Conservation (phyloP, 2,797 vertebrate species). For the Schizopygopsis malacanthus region DNA sequence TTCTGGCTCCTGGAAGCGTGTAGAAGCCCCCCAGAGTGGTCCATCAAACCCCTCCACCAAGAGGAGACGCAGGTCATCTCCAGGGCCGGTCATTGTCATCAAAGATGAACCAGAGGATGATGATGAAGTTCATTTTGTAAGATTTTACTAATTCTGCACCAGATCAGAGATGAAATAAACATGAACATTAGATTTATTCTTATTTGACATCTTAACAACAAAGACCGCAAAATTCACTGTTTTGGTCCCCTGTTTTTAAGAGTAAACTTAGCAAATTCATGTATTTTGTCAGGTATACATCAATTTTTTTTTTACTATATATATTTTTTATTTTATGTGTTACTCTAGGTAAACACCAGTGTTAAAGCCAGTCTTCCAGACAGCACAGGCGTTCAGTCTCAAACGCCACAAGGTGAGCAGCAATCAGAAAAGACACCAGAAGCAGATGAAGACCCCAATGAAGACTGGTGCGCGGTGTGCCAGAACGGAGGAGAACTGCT, state of each 20-base stretch:
- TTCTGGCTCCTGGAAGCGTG: conserved; percentile 71
- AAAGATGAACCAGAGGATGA: conserved; percentile 85
- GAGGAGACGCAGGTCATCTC: conserved; percentile 74
- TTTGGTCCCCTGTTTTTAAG: too few relatives aligned
- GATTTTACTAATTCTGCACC: conserved; percentile 30
- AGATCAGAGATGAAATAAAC: background rate
- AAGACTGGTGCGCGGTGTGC: conserved; percentile 98
- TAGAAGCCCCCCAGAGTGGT: conserved; percentile 62
- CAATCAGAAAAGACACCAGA: conserved; percentile 67
- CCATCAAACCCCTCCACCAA: conserved; percentile 70
- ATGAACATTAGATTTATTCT: background rate
- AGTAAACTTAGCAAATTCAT: background rate
- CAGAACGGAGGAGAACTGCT: conserved; percentile 96
- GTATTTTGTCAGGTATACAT: background rate
- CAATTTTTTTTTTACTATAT: background rate
- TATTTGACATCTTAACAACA: background rate
- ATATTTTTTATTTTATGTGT: background rate
- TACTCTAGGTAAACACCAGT: conserved; percentile 76
- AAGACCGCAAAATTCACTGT: background rate
- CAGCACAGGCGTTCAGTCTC: conserved; percentile 78
- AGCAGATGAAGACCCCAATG: conserved; percentile 86
- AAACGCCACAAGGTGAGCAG: conserved; percentile 63
- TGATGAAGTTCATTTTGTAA: conserved; percentile 82
- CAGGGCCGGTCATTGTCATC: conserved; percentile 82
- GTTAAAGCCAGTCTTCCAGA: conserved; percentile 79